phyloP scores from a whole-genome alignment of 1,140 invertebrate species.

The Drosophila guanche region DNA sequence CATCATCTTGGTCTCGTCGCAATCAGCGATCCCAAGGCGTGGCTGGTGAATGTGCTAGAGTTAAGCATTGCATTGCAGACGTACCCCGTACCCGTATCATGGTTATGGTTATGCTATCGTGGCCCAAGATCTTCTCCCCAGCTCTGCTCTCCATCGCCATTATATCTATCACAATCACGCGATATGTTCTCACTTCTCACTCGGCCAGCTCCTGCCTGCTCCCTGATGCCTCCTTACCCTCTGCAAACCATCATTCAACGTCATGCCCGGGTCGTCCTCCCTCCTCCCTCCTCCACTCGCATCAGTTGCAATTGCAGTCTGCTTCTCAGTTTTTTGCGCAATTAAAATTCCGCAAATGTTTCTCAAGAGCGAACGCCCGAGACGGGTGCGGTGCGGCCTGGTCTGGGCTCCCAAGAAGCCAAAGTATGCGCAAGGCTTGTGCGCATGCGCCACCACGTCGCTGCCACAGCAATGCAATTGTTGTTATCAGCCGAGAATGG shows the following conservation, averaged over 20 bases:
- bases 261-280: conserved; percentile 15
- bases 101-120: too few species aligned
- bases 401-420: conserved; percentile 37
- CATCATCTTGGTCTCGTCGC: conserved; percentile 1
- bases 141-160: conserved; percentile 39
- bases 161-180: conserved; percentile 75
- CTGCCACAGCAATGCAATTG: conserved; percentile 60
- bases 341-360: conserved; percentile 78
- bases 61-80: conserved; percentile 8
- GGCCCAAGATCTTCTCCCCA: conserved; percentile 25
- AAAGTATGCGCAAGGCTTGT: conserved; percentile 54
- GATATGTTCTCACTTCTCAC: conserved; percentile 64
- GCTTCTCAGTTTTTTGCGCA: conserved; percentile 59
- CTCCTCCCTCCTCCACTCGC: conserved; percentile 25
- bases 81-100: too few species aligned
- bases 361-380: background rate
- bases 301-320: conserved; percentile 30
- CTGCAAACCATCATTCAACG: conserved; percentile 40
- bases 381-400: background rate
- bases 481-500: conserved; percentile 58
- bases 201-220: background rate
- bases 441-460: conserved; percentile 62
- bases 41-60: conserved; percentile 15
- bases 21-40: conserved; percentile 39
- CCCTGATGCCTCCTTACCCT: conserved; percentile 1